A percentile compares a stretch with the other conserved stretches of the same genome.
phyloP scores from a whole-genome alignment of 2,113 vertebrate species.

The Agelaius phoeniceus region DNA sequence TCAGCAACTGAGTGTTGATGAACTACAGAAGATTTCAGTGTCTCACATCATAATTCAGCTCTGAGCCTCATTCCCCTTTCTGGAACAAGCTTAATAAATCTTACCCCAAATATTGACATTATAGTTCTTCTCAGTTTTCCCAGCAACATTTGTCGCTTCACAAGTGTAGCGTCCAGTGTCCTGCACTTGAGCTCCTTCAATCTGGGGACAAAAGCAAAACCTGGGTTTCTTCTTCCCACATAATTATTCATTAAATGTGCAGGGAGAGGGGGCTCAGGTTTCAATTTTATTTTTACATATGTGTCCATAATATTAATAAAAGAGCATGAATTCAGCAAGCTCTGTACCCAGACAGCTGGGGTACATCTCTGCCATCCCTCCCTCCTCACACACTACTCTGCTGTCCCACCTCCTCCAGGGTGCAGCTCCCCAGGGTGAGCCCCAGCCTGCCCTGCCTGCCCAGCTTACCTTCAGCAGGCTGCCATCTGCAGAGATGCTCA shows the following conservation, averaged over 20 bases:
- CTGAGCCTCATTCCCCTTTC: not conserved
- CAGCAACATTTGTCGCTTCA: slow-evolving; percentile 92
- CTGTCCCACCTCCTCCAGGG: fast-evolving
- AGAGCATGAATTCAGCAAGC: not conserved
- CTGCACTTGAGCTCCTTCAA: slow-evolving; percentile 85
- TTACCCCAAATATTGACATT: slow-evolving; percentile 97
- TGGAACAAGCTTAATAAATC: slow-evolving; percentile 19
- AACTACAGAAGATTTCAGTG: not conserved
- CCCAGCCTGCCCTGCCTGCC: fast-evolving
- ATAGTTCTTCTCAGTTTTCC: slow-evolving; percentile 95
- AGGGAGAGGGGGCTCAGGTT: not conserved
- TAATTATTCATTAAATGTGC: not conserved
- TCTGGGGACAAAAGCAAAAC: slow-evolving; percentile 72
- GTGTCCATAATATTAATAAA: not conserved
- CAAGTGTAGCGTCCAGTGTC: slow-evolving; percentile 95
- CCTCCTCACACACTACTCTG: not conserved
- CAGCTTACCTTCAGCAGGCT: slow-evolving; percentile 85
- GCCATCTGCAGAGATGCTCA: slow-evolving; percentile 81
- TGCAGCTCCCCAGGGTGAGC: fast-evolving
- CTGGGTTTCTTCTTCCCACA: not conserved
- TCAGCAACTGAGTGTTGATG: not conserved
- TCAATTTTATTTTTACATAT: not conserved
- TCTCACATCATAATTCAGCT: not conserved
- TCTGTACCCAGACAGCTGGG: fast-evolving
- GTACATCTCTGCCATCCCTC: not conserved